phyloP scores from a whole-genome alignment of 1,140 invertebrate genomes.

The Anadara kagoshimensis region DNA sequence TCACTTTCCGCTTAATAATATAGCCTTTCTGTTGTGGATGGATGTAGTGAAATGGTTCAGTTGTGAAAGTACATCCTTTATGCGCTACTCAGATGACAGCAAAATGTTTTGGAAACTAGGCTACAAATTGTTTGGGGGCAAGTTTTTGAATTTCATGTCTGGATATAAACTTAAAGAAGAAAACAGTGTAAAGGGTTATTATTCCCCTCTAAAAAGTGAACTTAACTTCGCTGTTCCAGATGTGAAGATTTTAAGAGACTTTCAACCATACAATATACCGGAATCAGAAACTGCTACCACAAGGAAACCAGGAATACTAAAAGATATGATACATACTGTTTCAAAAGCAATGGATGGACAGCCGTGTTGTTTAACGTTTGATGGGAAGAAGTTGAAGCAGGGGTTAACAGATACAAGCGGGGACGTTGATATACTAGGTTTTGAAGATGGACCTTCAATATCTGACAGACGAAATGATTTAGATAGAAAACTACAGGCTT shows the following conservation, averaged over 20 bases:
- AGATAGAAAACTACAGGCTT: no score
- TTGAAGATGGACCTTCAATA: slow-evolving; percentile 23
- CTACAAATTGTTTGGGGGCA: slow-evolving; percentile 32
- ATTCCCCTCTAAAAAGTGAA: slow-evolving; percentile 9
- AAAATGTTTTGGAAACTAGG: slow-evolving; percentile 41
- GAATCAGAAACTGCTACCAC: no score
- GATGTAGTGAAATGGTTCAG: slow-evolving; percentile 35
- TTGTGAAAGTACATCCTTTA: slow-evolving; percentile 16
- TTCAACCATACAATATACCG: slow-evolving; percentile 14
- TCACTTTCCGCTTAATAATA: slow-evolving; percentile 29
- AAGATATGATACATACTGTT: no score
- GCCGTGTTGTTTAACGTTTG: slow-evolving; percentile 37
- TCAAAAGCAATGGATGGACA: no score
- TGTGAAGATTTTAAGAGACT: slow-evolving; percentile 14
- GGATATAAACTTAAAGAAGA: slow-evolving; percentile 37
- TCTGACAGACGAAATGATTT: not conserved
- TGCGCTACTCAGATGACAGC: slow-evolving; percentile 34
- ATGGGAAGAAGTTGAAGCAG: slow-evolving; percentile 40
- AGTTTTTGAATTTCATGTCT: slow-evolving; percentile 34
- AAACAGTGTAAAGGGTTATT: not conserved
- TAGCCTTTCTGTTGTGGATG: slow-evolving; percentile 28
- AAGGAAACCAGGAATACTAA: slow-evolving; percentile 26
- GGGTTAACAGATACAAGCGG: slow-evolving; percentile 27
- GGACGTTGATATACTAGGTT: slow-evolving; percentile 37
- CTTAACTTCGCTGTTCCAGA: slow-evolving; percentile 38